Evolutionary conservation across 2,113 vertebrate species (phyloP), one percentile per base, ranked within the genome.

Genomic region (Chinchilla lanigera): DNA sequence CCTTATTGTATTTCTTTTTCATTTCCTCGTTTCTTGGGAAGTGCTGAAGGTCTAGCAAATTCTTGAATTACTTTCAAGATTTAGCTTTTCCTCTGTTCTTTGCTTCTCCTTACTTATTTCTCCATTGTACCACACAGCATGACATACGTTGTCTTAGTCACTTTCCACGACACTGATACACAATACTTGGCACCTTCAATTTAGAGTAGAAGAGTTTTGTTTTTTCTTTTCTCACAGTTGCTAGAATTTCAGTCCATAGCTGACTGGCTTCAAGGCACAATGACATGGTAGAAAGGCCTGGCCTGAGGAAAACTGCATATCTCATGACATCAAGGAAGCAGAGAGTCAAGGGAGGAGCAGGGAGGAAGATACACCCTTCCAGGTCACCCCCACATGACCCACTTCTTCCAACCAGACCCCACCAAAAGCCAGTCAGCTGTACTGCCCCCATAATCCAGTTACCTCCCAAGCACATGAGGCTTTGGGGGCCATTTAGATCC

Each of bases 51-150:
- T 61, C 5, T 93, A 84, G 2, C 71, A 56, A 54, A 11, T 11
- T 85, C 44, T 92, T 71, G 61, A 92, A 84, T 44, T 78, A 80
- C 16, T 83, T 77, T 88, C 14, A 78, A 71, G 52, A 86, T 89
- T 24, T 12, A 22, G 9, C 30, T 20, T 47, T 54, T 58, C 83
- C 41, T 50, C 44, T 4, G 7, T 17, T 33, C 35, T 89, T 60
- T 84, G 6, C 7, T 41, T 28, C 35, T 69, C 50, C 26, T 90
- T 83, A 7, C 19, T 28, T 77, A 28, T 77, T 69, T 92, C 77
- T 87, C 41, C 41, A 33, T 26, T 86, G 30, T 56, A 71, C 20
- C 38, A 67, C 35, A 20, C 91, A 30, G 83, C 58, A 83, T 75
- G 94, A 47, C 84, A n/a, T 80, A 13, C 52, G 28, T 61, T 38